phyloP scores from a whole-genome alignment of 2,113 vertebrate genomes.

The Mus spicilegus region DNA sequence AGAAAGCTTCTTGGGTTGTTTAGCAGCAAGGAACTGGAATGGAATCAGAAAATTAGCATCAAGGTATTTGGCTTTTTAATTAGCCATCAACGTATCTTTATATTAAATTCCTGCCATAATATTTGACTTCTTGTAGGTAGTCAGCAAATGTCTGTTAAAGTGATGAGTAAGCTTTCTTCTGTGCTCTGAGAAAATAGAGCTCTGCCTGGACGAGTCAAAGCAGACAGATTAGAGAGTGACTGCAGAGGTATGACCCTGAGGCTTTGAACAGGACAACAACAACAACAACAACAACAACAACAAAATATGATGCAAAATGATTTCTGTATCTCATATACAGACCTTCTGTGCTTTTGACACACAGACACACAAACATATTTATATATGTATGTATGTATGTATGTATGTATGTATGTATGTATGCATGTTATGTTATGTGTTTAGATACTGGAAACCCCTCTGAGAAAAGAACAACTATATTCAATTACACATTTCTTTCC shows the following conservation, averaged over 20 bases:
- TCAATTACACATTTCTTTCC: neutral
- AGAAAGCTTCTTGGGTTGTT: neutral
- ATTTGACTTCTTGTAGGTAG: neutral
- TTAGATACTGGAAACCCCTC: neutral
- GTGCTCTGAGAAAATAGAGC: neutral
- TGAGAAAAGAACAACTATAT: neutral
- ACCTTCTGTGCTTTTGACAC: neutral
- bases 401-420: no score
- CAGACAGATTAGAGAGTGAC: neutral
- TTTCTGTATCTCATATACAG: neutral
- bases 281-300: no score
- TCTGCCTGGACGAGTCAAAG: neutral
- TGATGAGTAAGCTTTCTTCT: neutral
- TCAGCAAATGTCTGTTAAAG: constrained; percentile 23
- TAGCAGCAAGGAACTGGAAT: neutral
- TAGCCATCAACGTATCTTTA: neutral
- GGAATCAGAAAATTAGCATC: constrained; percentile 1
- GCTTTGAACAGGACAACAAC: neutral
- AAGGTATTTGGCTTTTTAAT: constrained; percentile 24
- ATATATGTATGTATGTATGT: no score
- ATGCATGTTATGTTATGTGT: neutral
- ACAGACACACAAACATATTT: neutral
- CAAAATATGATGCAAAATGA: neutral
- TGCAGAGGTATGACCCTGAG: fast-evolving
- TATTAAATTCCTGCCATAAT: neutral